Conservation (phyloP, 2,888 invertebrate species). For the Campoplex nolae region DNA sequence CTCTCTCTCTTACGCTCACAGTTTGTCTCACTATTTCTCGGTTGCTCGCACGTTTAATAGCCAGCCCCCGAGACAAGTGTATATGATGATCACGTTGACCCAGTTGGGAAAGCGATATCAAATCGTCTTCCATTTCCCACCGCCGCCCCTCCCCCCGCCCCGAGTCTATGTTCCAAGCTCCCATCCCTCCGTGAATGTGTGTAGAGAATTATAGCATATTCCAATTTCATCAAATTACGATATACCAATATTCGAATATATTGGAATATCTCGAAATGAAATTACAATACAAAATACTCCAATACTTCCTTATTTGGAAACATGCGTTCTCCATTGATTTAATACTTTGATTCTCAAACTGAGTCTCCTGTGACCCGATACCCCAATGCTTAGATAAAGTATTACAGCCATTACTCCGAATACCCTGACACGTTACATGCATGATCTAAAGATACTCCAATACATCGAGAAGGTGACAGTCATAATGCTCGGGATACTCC, state of each 20-base stretch:
- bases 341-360: neutral
- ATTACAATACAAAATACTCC: neutral
- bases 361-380: neutral
- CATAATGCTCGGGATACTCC: too few species aligned
- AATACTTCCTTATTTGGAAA: too few species aligned
- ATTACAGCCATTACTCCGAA: neutral
- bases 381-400: neutral
- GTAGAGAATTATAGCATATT: neutral
- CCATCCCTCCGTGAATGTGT: neutral
- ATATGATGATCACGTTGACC: slow-evolving; percentile 64
- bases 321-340: neutral
- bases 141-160: neutral
- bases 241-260: neutral
- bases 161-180: neutral
- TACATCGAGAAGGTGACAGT: too few species aligned
- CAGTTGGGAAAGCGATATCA: slow-evolving; percentile 66
- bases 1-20: neutral
- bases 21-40: neutral
- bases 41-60: slow-evolving; percentile 20
- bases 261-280: neutral
- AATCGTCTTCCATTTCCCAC: slow-evolving; percentile 59
- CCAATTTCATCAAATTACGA: neutral
- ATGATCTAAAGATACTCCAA: too few species aligned
- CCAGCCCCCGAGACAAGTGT: slow-evolving; percentile 59
- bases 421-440: too few species aligned